Base-by-base conservation (phyloP, 1,140 invertebrate genomes). In the Eriocheir sinensis region DNA sequence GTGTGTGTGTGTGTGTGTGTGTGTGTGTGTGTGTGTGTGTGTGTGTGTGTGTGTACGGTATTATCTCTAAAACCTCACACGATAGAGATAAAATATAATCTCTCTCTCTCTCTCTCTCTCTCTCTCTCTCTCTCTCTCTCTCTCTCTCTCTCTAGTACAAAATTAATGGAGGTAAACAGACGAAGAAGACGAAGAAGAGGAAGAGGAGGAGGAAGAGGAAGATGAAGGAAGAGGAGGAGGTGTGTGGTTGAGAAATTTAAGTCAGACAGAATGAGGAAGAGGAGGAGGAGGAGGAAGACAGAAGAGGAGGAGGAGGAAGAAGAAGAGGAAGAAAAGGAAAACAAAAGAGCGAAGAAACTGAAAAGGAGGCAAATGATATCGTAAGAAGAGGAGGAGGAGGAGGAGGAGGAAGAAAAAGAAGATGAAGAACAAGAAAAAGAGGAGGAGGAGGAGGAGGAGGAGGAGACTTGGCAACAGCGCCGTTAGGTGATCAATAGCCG, bases 401-500 rank as follows among this genome's bases (percentile, higher is more conserved):
- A 15, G 34, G 0, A 48, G 41, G 3, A 6, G 15, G 53, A 91
- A 60, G 9, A 80, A 40, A 38, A 81, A 72, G 30, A 40, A 9
- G 36, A 36, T 17, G 38, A 27, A 30, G 12, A 40, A 27, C 21
- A 17, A 15, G 0, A 89, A 34, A 92, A 44, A 41, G 88, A 91
- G 89, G 9, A 80, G 41, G 79, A 81, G 91, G 30, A 40, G 3
- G 36, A 36, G 36, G 38, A 27, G 41, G 12, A 40, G 38, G 32
- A 17, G 30, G 0, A 89, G 41, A 92, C 85, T 48, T 94, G 93
- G 93, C 93, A 94, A 94, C 93, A 60, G 21, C 79, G 93, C 93
- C 53, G 83, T 90, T 94, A 94, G 93, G 90, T 95, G 95, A 95
- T 95, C 95, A 95, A 95, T 95, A 95, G 94, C 93, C 95, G 91